Evolutionary conservation across 1,140 invertebrate species (phyloP).

Genomic region (Platyura marginata): DNA sequence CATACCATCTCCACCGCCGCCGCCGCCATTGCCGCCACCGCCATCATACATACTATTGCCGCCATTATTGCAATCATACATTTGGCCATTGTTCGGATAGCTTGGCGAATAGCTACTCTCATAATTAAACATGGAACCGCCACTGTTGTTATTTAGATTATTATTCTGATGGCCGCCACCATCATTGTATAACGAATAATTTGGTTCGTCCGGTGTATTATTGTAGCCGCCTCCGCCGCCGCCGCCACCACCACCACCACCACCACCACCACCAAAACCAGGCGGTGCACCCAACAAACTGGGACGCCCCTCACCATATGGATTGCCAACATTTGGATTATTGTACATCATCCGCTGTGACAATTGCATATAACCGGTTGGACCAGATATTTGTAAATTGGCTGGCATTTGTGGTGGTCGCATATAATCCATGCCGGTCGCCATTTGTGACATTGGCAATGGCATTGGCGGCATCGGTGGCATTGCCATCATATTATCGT

Average conservation of each 20-base stretch:
- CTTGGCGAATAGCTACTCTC: slow-evolving; percentile 24
- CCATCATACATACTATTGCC: slow-evolving; percentile 26
- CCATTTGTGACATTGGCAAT: no score
- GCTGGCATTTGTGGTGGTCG: slow-evolving; percentile 15
- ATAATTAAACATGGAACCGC: slow-evolving; percentile 27
- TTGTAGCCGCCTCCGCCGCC: slow-evolving; percentile 27
- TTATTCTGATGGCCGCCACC: slow-evolving; percentile 23
- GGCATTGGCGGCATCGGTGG: slow-evolving; percentile 17
- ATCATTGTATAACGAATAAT: background rate
- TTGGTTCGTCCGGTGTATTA: slow-evolving; percentile 7
- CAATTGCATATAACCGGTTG: no score
- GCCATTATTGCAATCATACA: slow-evolving; percentile 20
- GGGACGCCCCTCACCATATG: slow-evolving; percentile 7
- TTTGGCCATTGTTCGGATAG: slow-evolving; percentile 23
- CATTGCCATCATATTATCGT: slow-evolving; percentile 9
- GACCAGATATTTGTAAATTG: no score
- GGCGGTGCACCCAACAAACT: slow-evolving; percentile 13
- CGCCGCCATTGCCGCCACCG: slow-evolving; percentile 9
- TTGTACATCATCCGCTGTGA: slow-evolving; percentile 6
- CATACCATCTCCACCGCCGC: slow-evolving; percentile 25
- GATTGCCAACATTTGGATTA: slow-evolving; percentile 16
- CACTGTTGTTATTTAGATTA: slow-evolving; percentile 27
- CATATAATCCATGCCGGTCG: background rate
- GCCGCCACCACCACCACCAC: no score
- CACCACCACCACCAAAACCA: no score